Percentiles rank a stretch among this genome's conserved stretches.
These are phyloP conservation scores for Yponomeuta cagnagella DNA, from an alignment of 2,888 invertebrate genomes.

Conservation along the genomic window DNA sequence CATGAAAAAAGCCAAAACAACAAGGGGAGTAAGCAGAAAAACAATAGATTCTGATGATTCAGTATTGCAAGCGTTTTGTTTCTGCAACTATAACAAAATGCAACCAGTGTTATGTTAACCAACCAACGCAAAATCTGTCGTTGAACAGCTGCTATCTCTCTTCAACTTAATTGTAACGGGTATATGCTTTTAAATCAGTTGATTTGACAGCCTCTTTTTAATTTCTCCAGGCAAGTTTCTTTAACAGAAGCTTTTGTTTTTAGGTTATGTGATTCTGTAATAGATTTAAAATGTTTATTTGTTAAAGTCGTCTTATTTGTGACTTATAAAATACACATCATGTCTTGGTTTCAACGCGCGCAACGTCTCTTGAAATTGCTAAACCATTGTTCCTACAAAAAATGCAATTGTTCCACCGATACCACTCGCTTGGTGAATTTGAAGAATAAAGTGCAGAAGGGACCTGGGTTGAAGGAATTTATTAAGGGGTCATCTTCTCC, in stretches of 20 bases:
- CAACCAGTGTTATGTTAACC: not conserved
- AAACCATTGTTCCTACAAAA: slow-evolving; percentile 28
- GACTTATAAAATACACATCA: slow-evolving; percentile 18
- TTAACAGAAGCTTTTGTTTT: not conserved
- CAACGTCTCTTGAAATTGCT: slow-evolving; percentile 30
- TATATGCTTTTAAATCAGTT: not conserved
- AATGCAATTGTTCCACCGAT: slow-evolving; percentile 46
- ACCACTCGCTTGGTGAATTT: slow-evolving; percentile 25
- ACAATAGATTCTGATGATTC: not conserved
- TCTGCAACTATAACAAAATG: not conserved
- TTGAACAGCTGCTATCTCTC: not conserved
- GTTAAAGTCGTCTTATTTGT: not conserved
- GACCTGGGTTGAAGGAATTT: slow-evolving; percentile 76
- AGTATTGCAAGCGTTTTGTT: not conserved
- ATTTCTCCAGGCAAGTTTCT: not conserved
- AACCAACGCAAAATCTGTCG: not conserved
- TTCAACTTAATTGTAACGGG: too few species aligned
- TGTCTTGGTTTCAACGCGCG: slow-evolving; percentile 34
- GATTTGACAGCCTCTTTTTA: not conserved
- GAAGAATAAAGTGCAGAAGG: slow-evolving; percentile 60
- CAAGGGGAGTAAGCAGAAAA: too few species aligned
- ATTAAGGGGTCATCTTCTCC: slow-evolving; percentile 46
- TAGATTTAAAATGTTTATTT: not conserved
- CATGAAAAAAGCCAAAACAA: too few species aligned
- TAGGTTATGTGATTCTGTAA: not conserved